Base-by-base conservation (phyloP, 2,113 vertebrate genomes). In the Psettodes erumei region DNA sequence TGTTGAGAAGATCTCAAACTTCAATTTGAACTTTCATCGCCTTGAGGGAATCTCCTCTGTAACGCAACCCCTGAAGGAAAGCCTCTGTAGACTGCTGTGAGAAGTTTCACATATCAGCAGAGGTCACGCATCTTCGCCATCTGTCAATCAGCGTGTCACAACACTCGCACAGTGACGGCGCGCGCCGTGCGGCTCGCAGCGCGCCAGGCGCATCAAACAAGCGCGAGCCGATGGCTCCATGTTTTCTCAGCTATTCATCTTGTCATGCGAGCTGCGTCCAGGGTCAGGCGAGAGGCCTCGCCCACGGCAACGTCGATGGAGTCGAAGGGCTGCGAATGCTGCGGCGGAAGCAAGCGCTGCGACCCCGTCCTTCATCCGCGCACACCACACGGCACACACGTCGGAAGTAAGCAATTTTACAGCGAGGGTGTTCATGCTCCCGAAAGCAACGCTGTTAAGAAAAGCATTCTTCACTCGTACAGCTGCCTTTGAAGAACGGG, bases 281-380 rank as follows among this genome's bases (percentile, higher is more conserved):
- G 67, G 83, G 79, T 77, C 81, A 42, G 60, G 56, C 45, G 21
- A 23, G n/a, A 73, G 63, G 42, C 78, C 80, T 63, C 65, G 65
- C 2, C 65, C 28, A 15, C 16, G 65, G 42, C 55, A 38, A 48
- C 38, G 50, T 75, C 6, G 16, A 80, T 69, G 51, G 45, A 45
- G 71, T 2, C 74, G 60, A 79, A 81, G 54, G 40, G 75, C 69
- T 60, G 77, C 61, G 63, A 79, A 54, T 71, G 68, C 56, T 71
- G 71, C 53, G 42, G 42, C 33, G 48, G 59, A 48, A 79, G 60
- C 64, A n/a, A 74, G 45, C 8, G 48, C 1, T 13, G 70, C 63
- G 76, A 84, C 75, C 58, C 66, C 0, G 11, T 35, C 75, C 27
- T 62, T 77, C 74, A 75, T 86, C 60, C 8, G 81, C 68, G 55